Conservation (phyloP, 35 echinoderm and acorn worm genomes). For the Patiria miniata region DNA sequence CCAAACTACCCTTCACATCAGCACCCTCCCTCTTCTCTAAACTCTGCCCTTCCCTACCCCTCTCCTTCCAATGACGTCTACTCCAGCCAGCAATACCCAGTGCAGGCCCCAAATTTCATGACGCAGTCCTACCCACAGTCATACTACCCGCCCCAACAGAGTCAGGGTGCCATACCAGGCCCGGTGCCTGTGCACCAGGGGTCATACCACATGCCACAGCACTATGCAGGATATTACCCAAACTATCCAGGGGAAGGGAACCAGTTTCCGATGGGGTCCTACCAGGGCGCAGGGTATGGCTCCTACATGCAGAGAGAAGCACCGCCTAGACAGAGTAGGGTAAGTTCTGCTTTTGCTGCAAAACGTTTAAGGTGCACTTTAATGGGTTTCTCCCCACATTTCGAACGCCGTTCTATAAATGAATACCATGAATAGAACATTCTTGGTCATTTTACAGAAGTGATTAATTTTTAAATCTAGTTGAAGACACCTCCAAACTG, state of each 20-base stretch:
- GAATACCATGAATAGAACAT: too few relatives aligned
- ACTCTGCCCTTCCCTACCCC: not conserved
- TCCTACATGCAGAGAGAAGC: not conserved
- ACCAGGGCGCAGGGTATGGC: not conserved
- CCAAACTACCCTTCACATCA: slow-evolving; percentile 14
- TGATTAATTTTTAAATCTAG: too few relatives aligned
- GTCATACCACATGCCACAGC: not conserved
- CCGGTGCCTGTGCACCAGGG: slow-evolving; percentile 5
- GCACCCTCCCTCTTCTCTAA: slow-evolving; percentile 5
- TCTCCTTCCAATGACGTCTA: slow-evolving; percentile 8
- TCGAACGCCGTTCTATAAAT: too few relatives aligned
- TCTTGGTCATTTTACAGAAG: too few relatives aligned
- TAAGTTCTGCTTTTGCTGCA: not conserved
- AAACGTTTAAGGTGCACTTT: too few relatives aligned
- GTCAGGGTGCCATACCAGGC: not conserved
- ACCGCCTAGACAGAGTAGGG: slow-evolving; percentile 15
- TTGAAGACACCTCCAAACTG: too few relatives aligned
- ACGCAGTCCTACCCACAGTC: not conserved
- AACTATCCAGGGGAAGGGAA: not conserved
- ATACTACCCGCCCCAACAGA: slow-evolving; percentile 20
- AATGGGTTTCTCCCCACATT: too few relatives aligned
- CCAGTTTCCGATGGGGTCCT: not conserved
- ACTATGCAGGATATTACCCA: slow-evolving; percentile 36
- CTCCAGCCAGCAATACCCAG: not conserved
- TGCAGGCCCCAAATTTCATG: not conserved